Base-by-base conservation (phyloP, 2,888 invertebrate genomes). In the Sphecodes monilicornis region DNA sequence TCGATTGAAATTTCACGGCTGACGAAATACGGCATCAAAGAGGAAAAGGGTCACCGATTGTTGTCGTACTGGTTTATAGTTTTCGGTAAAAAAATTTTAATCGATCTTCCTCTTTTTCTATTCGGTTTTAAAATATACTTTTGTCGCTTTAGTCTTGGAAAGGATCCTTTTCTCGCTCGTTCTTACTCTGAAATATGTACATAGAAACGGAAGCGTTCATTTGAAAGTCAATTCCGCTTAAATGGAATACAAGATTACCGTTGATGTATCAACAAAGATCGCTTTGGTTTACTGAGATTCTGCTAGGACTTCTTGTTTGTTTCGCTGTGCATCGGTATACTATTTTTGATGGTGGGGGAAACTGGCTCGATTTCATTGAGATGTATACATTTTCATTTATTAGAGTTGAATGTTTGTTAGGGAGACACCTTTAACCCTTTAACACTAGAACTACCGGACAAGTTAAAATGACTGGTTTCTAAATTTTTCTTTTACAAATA, bases 151-250 rank as follows among this genome's bases (percentile, higher is more conserved):
- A 13, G 11, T 43, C n/a, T n/a, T 50, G 50, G 50, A 22, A 1
- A 3, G 22, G 50, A 10, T 26, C 29, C 1, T 5, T 43, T 16
- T n/a, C 29, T 60, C 6, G 13, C 57, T 29, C 57, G 57, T 26
- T 60, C 57, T n/a, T 26, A 5, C 26, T 29, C 29, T 60, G 57
- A 60, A 60, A 60, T 60, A 60, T 60, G 57, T 60, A 60, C 26
- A 60, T 60, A 60, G 57, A 60, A 60, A 60, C 57, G 26, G 57
- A 39, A 69, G 69, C n/a, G 22, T 69, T 36, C 69, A 39, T 69
- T 69, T 60, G 57, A 60, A 69, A 39, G 69, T 39, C 32, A 22
- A 39, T 69, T 36, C 22, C 22, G n/a, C 29, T 69, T 39, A 69
- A 69, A 39, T 22, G 39, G 69, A n/a, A 69, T 69, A 39, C 39